phyloP scores from a whole-genome alignment of 1,140 invertebrate species.

The Drosophila parabipectinata region DNA sequence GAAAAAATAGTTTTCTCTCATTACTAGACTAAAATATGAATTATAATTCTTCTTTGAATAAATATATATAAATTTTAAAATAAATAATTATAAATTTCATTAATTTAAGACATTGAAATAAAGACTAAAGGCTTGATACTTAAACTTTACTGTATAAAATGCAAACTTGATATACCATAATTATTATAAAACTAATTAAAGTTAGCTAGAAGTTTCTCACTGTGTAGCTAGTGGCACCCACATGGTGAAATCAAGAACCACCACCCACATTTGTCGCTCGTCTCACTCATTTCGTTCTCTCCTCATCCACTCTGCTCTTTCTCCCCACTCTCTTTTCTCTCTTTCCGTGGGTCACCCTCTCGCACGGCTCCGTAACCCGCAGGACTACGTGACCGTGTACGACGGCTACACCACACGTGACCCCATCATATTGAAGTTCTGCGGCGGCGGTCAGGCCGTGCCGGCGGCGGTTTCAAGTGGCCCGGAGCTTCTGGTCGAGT shows the following conservation, averaged over 20 bases:
- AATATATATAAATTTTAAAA: too few species aligned
- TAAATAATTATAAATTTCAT: too few species aligned
- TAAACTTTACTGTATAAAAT: too few species aligned
- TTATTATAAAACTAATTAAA: neutral
- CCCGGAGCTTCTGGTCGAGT: constrained; percentile 93
- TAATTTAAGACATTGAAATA: too few species aligned
- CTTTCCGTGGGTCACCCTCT: neutral
- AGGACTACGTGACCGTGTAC: constrained; percentile 95
- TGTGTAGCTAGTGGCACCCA: constrained; percentile 43
- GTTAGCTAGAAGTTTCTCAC: constrained; percentile 9
- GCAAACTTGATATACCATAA: too few species aligned
- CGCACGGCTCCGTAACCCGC: constrained; percentile 25
- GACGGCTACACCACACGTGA: constrained; percentile 95
- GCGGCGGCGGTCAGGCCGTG: constrained; percentile 92
- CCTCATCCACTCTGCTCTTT: constrained; percentile 66
- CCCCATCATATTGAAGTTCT: constrained; percentile 94
- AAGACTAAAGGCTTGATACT: too few species aligned
- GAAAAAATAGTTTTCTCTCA: neutral
- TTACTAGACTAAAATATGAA: too few species aligned
- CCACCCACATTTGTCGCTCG: constrained; percentile 67
- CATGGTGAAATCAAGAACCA: constrained; percentile 52
- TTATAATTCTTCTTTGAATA: too few species aligned
- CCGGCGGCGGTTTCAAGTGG: constrained; percentile 93
- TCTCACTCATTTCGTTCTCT: constrained; percentile 75
- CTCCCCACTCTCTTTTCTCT: constrained; percentile 2